Base-by-base conservation (phyloP, 2,113 vertebrate species). In the Stegastes partitus region DNA sequence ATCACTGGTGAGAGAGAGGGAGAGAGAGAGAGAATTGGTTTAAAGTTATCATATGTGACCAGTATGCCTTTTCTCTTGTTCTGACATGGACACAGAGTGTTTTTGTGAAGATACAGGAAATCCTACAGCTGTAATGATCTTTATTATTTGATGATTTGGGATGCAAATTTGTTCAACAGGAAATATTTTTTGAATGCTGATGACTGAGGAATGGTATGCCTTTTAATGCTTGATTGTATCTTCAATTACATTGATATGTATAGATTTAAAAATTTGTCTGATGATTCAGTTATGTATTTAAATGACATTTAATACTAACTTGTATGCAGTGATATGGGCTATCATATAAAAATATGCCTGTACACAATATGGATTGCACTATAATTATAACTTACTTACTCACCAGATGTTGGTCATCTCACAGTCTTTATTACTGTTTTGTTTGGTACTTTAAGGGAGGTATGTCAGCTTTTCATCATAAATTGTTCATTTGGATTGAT, bases 141-240 rank as follows among this genome's bases (percentile, higher is more conserved):
- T 56, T 21, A 50, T n/a, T 0, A 2, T 22, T 59, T 44, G 1
- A 66, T 72, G 19, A 66, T 75, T 83, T 78, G 49, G 59, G 15
- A 65, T 45, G 39, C 61, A 56, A 69, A 59, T n/a, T 2, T 49
- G 45, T 58, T 55, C 2, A 61, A 58, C 54, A 58, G 26, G 76
- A 68, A 67, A 37, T 16, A 31, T 68, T 83, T 69, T 82, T 72
- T 72, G 56, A 83, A 85, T 88, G 74, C 79, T 42, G 5, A 64
- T 18, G 6, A 55, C 7, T 71, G 68, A 79, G 14, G 64, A 37
- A 84, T 9, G 39, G 15, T 78, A 71, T 89, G 86, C 81, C 81
- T 87, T 87, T 80, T 16, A 77, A 78, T 39, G 44, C 67, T 66
- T 86, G 87, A 87, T 76, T 90, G 71, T 86, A 53, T 81, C 57